These are phyloP conservation scores for Todiramphus saurophagus DNA, from an alignment of 2,113 vertebrate species.

Conservation along the genomic window DNA sequence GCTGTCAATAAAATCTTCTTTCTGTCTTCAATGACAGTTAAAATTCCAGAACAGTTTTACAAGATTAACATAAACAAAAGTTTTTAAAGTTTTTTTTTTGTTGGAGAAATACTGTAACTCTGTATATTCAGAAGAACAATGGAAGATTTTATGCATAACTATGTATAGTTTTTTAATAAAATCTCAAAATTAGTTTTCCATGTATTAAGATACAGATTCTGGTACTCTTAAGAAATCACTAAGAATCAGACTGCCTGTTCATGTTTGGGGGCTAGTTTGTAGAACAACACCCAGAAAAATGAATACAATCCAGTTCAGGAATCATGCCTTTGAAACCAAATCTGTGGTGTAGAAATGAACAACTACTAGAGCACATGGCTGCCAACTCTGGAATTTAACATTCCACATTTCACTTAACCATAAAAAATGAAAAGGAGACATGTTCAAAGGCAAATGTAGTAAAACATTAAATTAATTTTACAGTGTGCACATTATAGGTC, in stretches of 20 bases:
- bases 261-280: neutral
- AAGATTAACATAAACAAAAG: neutral
- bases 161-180: neutral
- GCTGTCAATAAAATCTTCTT: neutral
- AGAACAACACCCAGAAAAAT: conserved; percentile 38
- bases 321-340: conserved; percentile 62
- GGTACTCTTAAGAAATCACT: neutral
- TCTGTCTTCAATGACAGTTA: neutral
- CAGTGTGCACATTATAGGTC: conserved; percentile 36
- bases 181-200: neutral
- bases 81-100: neutral
- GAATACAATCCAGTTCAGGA: conserved; percentile 27
- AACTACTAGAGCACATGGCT: conserved; percentile 23
- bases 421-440: conserved; percentile 66
- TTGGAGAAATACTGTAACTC: neutral
- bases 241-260: neutral
- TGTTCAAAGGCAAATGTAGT: conserved; percentile 57
- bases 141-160: neutral
- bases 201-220: neutral
- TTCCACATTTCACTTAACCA: conserved; percentile 62
- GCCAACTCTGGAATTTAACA: conserved; percentile 57
- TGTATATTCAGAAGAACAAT: neutral
- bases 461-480: conserved; percentile 69
- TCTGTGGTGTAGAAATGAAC: conserved; percentile 55
- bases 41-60: neutral